phyloP scores from a whole-genome alignment of 1,140 invertebrate species.

The Drosophila hydei region DNA sequence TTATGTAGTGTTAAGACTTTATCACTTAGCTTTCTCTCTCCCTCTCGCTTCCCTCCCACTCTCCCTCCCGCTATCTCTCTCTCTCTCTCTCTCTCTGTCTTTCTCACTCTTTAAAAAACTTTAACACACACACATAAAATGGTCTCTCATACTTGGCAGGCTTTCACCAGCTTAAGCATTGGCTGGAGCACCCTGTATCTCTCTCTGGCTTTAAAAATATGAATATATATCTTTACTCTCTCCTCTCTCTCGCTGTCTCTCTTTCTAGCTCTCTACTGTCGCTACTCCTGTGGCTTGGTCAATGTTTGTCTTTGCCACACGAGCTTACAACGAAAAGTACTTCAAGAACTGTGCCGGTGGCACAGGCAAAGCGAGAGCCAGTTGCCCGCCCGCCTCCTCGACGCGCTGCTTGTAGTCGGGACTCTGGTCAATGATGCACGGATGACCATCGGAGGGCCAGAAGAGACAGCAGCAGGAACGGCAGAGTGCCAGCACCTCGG shows the following conservation, averaged over 20 bases:
- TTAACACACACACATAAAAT: constrained; percentile 62
- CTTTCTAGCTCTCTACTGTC: not conserved
- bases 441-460: constrained; percentile 96
- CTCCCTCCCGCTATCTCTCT: not conserved
- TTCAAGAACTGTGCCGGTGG: constrained; percentile 95
- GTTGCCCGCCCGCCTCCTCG: constrained; percentile 90
- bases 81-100: not conserved
- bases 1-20: constrained; percentile 50
- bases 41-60: not conserved
- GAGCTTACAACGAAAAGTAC: constrained; percentile 92
- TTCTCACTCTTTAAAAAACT: constrained; percentile 46
- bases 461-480: constrained; percentile 97
- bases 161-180: constrained; percentile 37
- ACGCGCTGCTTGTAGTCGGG: constrained; percentile 91
- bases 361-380: constrained; percentile 92
- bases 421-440: constrained; percentile 93
- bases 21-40: constrained; percentile 72
- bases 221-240: constrained; percentile 43
- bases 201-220: constrained; percentile 39
- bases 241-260: not conserved
- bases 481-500: constrained; percentile 97
- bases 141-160: constrained; percentile 47
- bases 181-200: constrained; percentile 15
- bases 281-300: constrained; percentile 38
- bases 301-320: too few relatives aligned